Evolutionary conservation across 2,888 invertebrate genomes (phyloP), one percentile per base, ranked within the genome.

Genomic region (Zonitis immaculata): DNA sequence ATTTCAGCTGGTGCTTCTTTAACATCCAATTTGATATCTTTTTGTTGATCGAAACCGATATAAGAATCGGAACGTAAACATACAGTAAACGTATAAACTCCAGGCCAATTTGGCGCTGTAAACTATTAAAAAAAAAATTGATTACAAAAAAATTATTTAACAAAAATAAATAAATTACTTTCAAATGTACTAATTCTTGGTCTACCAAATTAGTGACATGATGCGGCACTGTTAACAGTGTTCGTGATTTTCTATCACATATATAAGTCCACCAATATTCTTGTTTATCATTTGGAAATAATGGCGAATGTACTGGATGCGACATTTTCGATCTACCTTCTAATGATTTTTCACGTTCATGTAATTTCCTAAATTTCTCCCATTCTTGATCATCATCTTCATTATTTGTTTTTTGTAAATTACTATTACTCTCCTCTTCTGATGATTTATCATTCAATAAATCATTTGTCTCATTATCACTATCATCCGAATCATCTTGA

Each of bases 241-340:
- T 89, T 72, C 88, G 88, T 62, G 90, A 91, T 78, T 95, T 97
- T 67, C 93, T 86, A 79, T 99, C 98, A 77, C 92, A 91, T 65
- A 99, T 89, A 76, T 98, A 99, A 61, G 97, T 89, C 97, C 98
- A 99, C 98, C 99, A 99, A 78, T 91, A 97, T 77, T 99, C 99
- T 74, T 96, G 96, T 74, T 99, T 95, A 62, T 89, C 89, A 77
- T 89, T 88, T 4, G 99, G 95, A 76, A 90, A 99, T 75, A 88
- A 87, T 0, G 99, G 99, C 77, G 95, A 92, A 76, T 99, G 99
- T 22, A 99, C 98, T n/a, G 88, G 82, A 74, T 97, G 97, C 11
- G 97, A 97, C 65, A 88, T 82, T 77, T 95, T 94, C 44, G 94
- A 94, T 70, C 93, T 90, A 6, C 95, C 93, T 75, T 97, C 97